Evolutionary conservation across 1,140 invertebrate genomes (phyloP), one percentile per base, ranked within the genome.

Genomic region (Tetragnatha versicolor): DNA sequence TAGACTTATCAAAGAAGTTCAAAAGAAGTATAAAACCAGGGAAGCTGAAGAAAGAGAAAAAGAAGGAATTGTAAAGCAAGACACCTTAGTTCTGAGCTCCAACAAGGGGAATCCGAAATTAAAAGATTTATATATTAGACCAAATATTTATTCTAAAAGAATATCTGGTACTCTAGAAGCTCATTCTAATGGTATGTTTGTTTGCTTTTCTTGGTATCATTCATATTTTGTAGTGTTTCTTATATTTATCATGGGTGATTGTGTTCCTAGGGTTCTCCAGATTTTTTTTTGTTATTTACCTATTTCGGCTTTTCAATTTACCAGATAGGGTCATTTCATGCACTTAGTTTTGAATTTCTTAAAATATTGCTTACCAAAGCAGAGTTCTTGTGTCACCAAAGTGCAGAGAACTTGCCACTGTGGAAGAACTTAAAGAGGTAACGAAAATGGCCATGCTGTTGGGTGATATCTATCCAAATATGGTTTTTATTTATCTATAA

Each of bases 41-140:
- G 98, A 99, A 87, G 96, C 96, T 0, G 98, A 99, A 87, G 97
- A 99, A 87, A 91, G 95, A 81, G 98, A 99, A 86, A 98, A 98
- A 82, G 98, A 99, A 86, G 88, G 89, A 65, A 90, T 99, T 61
- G 97, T 99, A 0, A 98, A 99, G 88, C 98, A 99, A 87, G 98
- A 99, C 86, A 97, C 95, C 7, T 87, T 99, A n/a, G 90, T 99
- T 58, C 85, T 99, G 4, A 97, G 94, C 12, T 93, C 94, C 83
- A 96, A 96, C 85, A 98, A 99, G 87, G 95, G 95, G 79, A 99
- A 99, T 88, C 97, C 98, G 0, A 99, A 98, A 87, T 85, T 99
- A 1, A 99, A 99, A 86, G 98, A 99, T 88, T 88, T 99, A 17
- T 99, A 98, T 83, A 98, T 99, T 85, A 89, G 98, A 81, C 98